phyloP scores from a whole-genome alignment of 2,888 invertebrate genomes.

The Anthophora plumipes region DNA sequence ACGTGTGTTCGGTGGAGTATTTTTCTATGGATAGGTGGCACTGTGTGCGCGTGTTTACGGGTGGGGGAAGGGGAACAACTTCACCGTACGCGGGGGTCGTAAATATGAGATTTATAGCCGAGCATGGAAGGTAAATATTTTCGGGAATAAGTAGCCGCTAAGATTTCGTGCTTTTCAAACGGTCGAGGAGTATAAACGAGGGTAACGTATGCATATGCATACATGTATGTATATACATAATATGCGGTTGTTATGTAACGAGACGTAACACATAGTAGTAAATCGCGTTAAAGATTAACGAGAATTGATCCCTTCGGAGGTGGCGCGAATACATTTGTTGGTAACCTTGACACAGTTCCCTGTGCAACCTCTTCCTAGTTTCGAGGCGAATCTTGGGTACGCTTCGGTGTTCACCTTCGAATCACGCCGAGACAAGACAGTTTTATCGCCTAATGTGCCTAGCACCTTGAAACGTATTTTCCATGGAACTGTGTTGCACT shows the following conservation, averaged over 20 bases:
- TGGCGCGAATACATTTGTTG: slow-evolving; percentile 27
- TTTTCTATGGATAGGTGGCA: background rate
- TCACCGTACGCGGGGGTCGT: slow-evolving; percentile 6
- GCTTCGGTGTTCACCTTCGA: slow-evolving; percentile 8
- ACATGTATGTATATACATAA: background rate
- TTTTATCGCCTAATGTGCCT: slow-evolving; percentile 39
- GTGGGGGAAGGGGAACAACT: background rate
- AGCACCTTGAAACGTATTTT: slow-evolving; percentile 26
- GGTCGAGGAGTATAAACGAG: background rate
- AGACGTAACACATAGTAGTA: background rate
- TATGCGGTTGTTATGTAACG: background rate
- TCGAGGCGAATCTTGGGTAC: slow-evolving; percentile 11
- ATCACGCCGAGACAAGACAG: slow-evolving; percentile 22
- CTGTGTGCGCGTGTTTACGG: slow-evolving; percentile 12
- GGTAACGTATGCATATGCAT: background rate
- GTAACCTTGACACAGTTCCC: slow-evolving; percentile 53
- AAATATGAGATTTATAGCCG: slow-evolving; percentile 34
- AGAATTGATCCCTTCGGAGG: slow-evolving; percentile 31
- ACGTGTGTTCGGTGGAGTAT: background rate
- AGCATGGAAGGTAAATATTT: slow-evolving; percentile 44
- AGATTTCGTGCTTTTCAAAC: background rate
- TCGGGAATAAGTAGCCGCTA: slow-evolving; percentile 35
- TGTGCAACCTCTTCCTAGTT: slow-evolving; percentile 40
- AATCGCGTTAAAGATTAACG: slow-evolving; percentile 32
- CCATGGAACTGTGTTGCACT: slow-evolving; percentile 5